Evolutionary conservation across 2,888 invertebrate genomes (phyloP).

Genomic region (Zaprionus bogoriensis): DNA sequence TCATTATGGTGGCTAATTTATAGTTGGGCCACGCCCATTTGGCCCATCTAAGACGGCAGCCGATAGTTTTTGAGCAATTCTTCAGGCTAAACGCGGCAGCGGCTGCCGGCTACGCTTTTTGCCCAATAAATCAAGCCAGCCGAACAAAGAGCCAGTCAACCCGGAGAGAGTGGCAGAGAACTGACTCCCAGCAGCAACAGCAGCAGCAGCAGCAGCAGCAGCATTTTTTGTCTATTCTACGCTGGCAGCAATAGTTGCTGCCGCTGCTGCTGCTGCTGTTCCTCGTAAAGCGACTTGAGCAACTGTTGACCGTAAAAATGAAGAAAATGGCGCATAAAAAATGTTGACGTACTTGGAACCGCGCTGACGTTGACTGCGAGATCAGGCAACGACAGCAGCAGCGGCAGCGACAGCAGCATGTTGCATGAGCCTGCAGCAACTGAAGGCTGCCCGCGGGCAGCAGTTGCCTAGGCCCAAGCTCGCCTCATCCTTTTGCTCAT

Average conservation of each 20-base stretch:
- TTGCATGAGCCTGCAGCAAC: constrained; percentile 19
- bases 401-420: constrained; percentile 20
- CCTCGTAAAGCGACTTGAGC: constrained; percentile 52
- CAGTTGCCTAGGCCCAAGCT: constrained; percentile 23
- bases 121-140: constrained; percentile 61
- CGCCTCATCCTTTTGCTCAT: background rate
- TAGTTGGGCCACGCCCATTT: constrained; percentile 51
- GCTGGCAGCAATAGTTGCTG: constrained; percentile 27
- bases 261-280: constrained; percentile 22
- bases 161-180: too few relatives aligned
- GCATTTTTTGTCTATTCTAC: constrained; percentile 33
- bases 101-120: constrained; percentile 73
- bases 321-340: constrained; percentile 66
- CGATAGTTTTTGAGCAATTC: constrained; percentile 38
- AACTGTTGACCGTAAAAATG: constrained; percentile 63
- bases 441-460: constrained; percentile 43
- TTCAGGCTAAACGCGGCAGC: constrained; percentile 63
- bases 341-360: constrained; percentile 56
- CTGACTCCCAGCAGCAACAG: constrained; percentile 24
- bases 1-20: constrained; percentile 68
- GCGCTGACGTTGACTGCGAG: constrained; percentile 26
- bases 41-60: constrained; percentile 19
- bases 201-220: too few relatives aligned
- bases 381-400: constrained; percentile 17
- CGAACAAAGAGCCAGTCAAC: constrained; percentile 30